Percentiles rank a stretch among this genome's conserved stretches.
Conservation (phyloP, 2,797 vertebrate genomes). For the Lepus oiostolus region DNA sequence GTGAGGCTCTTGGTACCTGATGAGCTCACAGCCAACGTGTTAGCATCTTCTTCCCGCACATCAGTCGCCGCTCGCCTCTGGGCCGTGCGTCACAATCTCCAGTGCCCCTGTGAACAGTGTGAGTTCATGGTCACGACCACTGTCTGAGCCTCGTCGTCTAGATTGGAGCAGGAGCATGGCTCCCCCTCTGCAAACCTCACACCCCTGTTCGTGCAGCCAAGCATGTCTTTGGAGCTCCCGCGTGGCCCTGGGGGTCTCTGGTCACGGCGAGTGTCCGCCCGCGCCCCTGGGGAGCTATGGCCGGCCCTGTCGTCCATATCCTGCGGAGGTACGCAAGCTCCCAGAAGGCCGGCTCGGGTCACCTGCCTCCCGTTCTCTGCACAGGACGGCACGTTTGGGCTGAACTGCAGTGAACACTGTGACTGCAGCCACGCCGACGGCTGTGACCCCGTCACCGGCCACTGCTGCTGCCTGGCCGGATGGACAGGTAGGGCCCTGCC, state of each 20-base stretch:
- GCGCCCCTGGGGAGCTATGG: not conserved
- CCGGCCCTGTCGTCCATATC: not conserved
- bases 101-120: not conserved
- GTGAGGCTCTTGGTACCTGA: not conserved
- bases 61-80: not conserved
- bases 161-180: not conserved
- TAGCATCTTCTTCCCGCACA: not conserved
- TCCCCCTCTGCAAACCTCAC: not conserved
- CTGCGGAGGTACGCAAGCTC: not conserved
- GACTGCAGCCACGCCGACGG: conserved; percentile 97
- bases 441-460: conserved; percentile 95
- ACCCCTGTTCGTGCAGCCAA: not conserved
- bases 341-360: not conserved
- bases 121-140: not conserved
- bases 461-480: conserved; percentile 96
- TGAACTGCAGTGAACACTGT: conserved; percentile 95
- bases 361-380: not conserved
- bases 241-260: not conserved
- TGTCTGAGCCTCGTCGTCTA: not conserved
- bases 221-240: not conserved
- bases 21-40: not conserved
- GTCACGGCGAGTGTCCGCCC: not conserved
- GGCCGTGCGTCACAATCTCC: not conserved
- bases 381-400: conserved; percentile 96
- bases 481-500: conserved; percentile 95